These are phyloP conservation scores for Eurypyga helias DNA, from an alignment of 2,113 vertebrate genomes.

Conservation along the genomic window DNA sequence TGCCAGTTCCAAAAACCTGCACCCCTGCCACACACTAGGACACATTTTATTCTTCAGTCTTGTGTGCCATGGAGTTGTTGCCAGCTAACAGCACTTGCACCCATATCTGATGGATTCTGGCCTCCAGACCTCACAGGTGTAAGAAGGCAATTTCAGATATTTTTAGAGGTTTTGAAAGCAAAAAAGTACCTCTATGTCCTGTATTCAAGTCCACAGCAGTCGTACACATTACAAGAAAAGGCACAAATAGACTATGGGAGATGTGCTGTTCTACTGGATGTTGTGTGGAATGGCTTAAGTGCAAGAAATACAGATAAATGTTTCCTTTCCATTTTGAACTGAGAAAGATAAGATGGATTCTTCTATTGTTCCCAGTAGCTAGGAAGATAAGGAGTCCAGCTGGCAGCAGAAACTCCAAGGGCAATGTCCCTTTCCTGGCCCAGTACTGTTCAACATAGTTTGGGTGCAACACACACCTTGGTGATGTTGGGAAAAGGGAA, in stretches of 20 bases:
- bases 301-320: neutral
- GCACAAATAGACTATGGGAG: neutral
- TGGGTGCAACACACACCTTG: neutral
- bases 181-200: fast-evolving
- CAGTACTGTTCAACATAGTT: neutral
- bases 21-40: neutral
- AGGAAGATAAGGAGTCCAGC: neutral
- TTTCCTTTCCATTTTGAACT: neutral
- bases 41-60: neutral
- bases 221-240: neutral
- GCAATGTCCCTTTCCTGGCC: neutral
- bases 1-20: neutral
- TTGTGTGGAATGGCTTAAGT: neutral
- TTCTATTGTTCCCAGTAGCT: neutral
- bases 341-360: neutral
- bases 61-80: neutral
- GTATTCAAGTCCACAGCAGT: neutral
- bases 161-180: neutral
- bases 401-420: neutral
- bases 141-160: neutral
- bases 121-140: neutral
- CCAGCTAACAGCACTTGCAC: neutral
- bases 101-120: neutral
- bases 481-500: neutral
- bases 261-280: neutral